A percentile compares a stretch with the other conserved stretches of the same genome.
These are phyloP conservation scores for Trialeurodes vaporariorum DNA, from an alignment of 1,140 invertebrate species.

Conservation along the genomic window DNA sequence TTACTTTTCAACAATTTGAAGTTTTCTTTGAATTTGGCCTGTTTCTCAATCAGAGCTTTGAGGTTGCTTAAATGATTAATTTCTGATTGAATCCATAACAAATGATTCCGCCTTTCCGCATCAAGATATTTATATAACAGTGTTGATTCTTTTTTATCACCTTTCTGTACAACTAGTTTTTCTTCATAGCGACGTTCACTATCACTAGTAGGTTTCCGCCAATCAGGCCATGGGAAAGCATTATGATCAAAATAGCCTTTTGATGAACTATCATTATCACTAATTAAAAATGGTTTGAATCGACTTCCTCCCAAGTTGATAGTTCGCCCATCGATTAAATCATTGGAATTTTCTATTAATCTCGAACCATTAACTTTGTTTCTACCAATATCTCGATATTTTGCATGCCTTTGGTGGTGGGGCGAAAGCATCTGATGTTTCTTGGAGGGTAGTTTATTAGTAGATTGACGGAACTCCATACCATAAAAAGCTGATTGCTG, in stretches of 20 bases:
- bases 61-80: slow-evolving; percentile 40
- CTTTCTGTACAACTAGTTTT: not conserved
- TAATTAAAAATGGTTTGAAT: not conserved
- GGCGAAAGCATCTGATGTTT: not conserved
- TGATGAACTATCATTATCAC: not conserved
- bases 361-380: not conserved
- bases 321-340: slow-evolving; percentile 33
- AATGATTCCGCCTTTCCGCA: slow-evolving; percentile 39
- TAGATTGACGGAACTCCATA: not conserved
- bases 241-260: not conserved
- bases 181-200: not conserved
- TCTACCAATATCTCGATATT: not conserved
- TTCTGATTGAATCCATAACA: slow-evolving; percentile 41
- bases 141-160: not conserved
- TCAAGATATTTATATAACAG: slow-evolving; percentile 22
- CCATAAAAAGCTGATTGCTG: not conserved
- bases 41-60: slow-evolving; percentile 24
- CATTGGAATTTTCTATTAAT: not conserved
- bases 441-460: not conserved
- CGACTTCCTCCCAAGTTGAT: slow-evolving; percentile 24
- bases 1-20: not conserved
- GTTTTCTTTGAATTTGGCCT: slow-evolving; percentile 5
- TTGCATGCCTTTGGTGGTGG: not conserved
- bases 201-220: not conserved
- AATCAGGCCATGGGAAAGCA: not conserved